Evolutionary conservation across 2,888 invertebrate species (phyloP), one percentile per base, ranked within the genome.

Genomic region (Leptarthrus brevirostris): DNA sequence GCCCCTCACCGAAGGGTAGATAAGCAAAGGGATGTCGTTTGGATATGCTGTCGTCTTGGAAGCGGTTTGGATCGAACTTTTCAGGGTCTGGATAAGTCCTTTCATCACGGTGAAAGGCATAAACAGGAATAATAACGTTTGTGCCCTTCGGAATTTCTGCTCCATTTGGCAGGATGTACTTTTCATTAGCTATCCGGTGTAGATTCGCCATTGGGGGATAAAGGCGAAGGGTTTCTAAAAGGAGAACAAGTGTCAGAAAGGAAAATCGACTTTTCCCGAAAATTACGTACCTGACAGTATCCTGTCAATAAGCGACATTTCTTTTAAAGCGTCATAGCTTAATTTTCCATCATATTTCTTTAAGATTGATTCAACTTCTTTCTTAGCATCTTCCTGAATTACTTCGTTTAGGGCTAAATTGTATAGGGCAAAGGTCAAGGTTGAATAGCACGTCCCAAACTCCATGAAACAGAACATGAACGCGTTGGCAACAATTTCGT

Each of bases 391-490:
- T 1, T 81, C 79, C 75, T 87, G 87, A 8, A 85, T 76, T 1
- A 84, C 81, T n/a, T 80, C 82, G 80, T 86, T 82, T 12, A 80
- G 77, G 0, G 86, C 86, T 4, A 87, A 78, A 75, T 86, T 84
- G 76, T 84, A 86, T 6, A 86, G 76, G 10, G 82, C 81, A 76
- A 85, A 86, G 18, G 83, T 82, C 73, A 86, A 79, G 0, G 83
- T 82, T 2, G 83, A 80, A 3, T 80, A 79, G 4, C 86, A 86
- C 0, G 87, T 86, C 78, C 87, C 87, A 74, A 83, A 86, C 5
- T 87, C 87, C 71, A 86, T 87, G 2, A 80, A 76, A 74, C 86
- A 85, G 75, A 89, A 87, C 5, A 86, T 79, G 10, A 87, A 81
- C 36, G 87, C 86, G 61, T 88, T 87, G 0, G 87, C 83, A 0